phyloP scores from a whole-genome alignment of 2,113 vertebrate species.

The Clarias magur region DNA sequence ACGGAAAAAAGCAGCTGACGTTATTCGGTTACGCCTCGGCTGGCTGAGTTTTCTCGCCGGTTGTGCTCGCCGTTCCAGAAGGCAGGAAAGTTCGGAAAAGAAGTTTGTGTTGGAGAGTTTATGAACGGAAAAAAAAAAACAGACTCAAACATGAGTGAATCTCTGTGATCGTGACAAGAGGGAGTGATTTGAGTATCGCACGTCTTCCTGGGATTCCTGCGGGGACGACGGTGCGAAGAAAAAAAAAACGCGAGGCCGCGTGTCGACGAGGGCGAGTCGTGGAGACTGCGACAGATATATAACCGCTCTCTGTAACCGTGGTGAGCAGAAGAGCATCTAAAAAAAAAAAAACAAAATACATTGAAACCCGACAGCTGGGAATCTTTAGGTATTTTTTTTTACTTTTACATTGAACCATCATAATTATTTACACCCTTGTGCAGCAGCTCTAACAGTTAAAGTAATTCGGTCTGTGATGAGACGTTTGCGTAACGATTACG shows the following conservation, averaged over 20 bases:
- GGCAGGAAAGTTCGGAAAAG: neutral
- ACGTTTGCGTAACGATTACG: too few species aligned
- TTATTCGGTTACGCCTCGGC: slow-evolving; percentile 32
- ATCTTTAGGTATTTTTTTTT: neutral
- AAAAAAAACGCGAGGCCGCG: neutral
- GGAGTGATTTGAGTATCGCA: neutral
- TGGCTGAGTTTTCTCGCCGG: neutral
- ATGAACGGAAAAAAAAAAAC: neutral
- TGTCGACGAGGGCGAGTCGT: neutral
- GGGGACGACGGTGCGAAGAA: neutral
- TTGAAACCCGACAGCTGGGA: neutral
- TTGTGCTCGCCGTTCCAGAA: neutral
- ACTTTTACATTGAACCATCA: neutral
- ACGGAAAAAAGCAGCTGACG: slow-evolving; percentile 49
- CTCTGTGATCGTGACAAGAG: neutral
- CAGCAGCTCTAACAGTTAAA: too few species aligned
- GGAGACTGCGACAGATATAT: neutral
- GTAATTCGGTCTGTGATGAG: too few species aligned
- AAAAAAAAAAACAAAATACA: too few species aligned
- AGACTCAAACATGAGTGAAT: neutral
- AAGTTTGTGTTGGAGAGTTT: neutral
- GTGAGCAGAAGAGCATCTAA: neutral
- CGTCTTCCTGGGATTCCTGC: neutral
- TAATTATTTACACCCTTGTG: neutral
- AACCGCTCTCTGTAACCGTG: neutral